Evolutionary conservation across 2,888 invertebrate species (phyloP).

Genomic region (Drosophila multiciliata): DNA sequence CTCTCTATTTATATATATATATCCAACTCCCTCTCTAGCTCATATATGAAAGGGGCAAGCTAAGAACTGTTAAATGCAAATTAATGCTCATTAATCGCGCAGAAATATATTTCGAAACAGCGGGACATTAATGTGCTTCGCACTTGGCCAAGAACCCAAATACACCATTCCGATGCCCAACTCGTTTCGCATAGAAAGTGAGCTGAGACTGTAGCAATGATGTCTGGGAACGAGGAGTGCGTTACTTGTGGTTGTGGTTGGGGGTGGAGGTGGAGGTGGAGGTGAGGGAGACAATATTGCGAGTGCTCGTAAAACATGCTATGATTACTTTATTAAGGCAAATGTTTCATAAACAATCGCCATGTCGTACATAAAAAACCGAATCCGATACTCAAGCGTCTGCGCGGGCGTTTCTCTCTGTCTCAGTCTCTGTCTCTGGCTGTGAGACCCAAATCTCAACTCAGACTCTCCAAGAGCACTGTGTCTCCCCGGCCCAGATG

Average conservation of each 20-base stretch:
- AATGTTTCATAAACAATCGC: conserved; percentile 79
- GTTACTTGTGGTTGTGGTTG: background rate
- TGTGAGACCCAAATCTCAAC: conserved; percentile 32
- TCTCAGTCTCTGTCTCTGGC: conserved; percentile 19
- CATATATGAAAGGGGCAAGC: conserved; percentile 19
- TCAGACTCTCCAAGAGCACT: background rate
- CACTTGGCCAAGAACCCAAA: conserved; percentile 60
- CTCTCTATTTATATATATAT: background rate
- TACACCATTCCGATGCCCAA: conserved; percentile 42
- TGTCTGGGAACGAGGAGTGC: conserved; percentile 9
- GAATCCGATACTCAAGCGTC: conserved; percentile 61
- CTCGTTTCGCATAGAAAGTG: conserved; percentile 75
- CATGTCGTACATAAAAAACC: conserved; percentile 73
- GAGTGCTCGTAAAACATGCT: conserved; percentile 74
- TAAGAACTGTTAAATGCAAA: conserved; percentile 73
- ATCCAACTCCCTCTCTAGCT: background rate
- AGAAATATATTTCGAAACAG: conserved; percentile 71
- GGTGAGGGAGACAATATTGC: conserved; percentile 15
- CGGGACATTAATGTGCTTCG: conserved; percentile 75
- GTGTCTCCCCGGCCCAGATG: conserved; percentile 24
- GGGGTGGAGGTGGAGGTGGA: background rate
- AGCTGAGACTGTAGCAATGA: conserved; percentile 19
- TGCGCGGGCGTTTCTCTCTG: conserved; percentile 62
- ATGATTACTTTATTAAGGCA: conserved; percentile 80
- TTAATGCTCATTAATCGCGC: conserved; percentile 77